These are phyloP conservation scores for Calliopsis andreniformis DNA, from an alignment of 1,140 invertebrate species.

Conservation along the genomic window DNA sequence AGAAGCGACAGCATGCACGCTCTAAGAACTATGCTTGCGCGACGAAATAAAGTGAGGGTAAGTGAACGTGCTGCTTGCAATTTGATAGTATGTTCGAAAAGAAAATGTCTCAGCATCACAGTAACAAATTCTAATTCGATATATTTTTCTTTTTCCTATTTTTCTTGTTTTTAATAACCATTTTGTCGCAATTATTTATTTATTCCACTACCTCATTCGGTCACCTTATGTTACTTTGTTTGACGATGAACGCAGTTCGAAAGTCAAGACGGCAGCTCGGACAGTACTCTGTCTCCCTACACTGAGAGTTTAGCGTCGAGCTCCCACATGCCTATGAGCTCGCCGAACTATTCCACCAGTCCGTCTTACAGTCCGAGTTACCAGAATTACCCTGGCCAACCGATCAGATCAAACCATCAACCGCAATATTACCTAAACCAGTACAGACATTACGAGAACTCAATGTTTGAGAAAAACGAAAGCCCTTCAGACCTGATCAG, in stretches of 20 bases:
- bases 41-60: constrained; percentile 77
- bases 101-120: too few species aligned
- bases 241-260: constrained; percentile 70
- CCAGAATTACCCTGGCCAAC: constrained; percentile 52
- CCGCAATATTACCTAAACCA: constrained; percentile 7
- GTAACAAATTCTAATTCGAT: constrained; percentile 5
- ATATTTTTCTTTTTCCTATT: constrained; percentile 1
- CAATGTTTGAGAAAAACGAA: constrained; percentile 24
- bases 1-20: constrained; percentile 80
- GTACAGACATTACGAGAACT: constrained; percentile 55
- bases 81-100: too few species aligned
- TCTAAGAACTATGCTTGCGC: constrained; percentile 76
- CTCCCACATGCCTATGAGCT: constrained; percentile 69
- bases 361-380: constrained; percentile 71
- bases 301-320: constrained; percentile 72
- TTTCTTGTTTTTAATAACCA: constrained; percentile 10
- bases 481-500: constrained; percentile 43
- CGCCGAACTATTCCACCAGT: constrained; percentile 73
- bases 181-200: neutral
- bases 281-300: constrained; percentile 74
- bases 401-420: constrained; percentile 45
- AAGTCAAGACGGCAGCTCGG: constrained; percentile 74
- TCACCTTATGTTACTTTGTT: constrained; percentile 32
- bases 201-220: constrained; percentile 15
- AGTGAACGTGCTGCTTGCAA: constrained; percentile 6